Percentiles rank a stretch among this genome's conserved stretches.
Evolutionary conservation across 2,888 invertebrate genomes (phyloP).

Genomic region (Andrena camellia): DNA sequence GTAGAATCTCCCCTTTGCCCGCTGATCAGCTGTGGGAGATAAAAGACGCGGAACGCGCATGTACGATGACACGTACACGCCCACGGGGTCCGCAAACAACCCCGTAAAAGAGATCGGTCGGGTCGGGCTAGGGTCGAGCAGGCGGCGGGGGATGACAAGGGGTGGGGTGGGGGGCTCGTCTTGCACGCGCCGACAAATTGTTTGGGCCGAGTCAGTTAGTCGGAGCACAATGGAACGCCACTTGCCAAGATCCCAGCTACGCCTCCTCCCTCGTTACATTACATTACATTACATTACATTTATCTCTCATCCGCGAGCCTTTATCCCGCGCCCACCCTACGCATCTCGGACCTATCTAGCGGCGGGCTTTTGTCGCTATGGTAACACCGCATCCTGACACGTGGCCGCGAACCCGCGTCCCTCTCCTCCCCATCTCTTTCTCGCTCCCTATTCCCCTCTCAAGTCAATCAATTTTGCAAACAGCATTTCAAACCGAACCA

Average conservation of each 20-base stretch:
- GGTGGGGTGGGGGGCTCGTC: conserved; percentile 62
- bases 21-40: conserved; percentile 1
- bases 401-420: conserved; percentile 57
- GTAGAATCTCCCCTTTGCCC: not conserved
- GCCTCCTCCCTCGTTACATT: conserved; percentile 84
- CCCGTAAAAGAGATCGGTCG: conserved; percentile 56
- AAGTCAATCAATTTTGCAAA: not conserved
- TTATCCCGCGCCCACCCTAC: conserved; percentile 56
- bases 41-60: conserved; percentile 48
- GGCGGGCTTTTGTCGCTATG: conserved; percentile 75
- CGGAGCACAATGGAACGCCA: conserved; percentile 83
- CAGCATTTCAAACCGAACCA: no score
- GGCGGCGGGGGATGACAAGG: conserved; percentile 52
- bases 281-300: conserved; percentile 85
- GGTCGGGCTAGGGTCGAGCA: not conserved
- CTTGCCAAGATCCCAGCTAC: conserved; percentile 75
- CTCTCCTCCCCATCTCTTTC: not conserved
- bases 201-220: conserved; percentile 84
- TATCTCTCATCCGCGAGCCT: conserved; percentile 80
- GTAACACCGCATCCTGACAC: conserved; percentile 75
- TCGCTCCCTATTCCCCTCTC: not conserved
- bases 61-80: conserved; percentile 64
- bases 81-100: conserved; percentile 67
- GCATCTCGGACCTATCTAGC: conserved; percentile 63
- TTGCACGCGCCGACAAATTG: conserved; percentile 82